Evolutionary conservation across 2,888 invertebrate species (phyloP).

Genomic region (Yponomeuta plumbellus): DNA sequence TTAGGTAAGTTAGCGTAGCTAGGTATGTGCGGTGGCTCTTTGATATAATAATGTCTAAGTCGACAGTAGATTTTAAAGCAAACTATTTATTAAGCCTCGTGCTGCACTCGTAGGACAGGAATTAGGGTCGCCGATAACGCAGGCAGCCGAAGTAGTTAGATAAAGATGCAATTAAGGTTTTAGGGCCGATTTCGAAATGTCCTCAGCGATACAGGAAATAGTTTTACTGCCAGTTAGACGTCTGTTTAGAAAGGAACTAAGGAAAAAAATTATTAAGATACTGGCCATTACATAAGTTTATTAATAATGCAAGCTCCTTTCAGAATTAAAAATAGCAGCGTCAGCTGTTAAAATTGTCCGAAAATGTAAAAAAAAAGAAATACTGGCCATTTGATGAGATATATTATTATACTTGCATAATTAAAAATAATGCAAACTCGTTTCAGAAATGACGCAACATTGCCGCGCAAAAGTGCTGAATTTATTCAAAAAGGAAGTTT

Average conservation of each 20-base stretch:
- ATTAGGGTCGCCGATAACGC: slow-evolving; percentile 57
- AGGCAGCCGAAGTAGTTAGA: slow-evolving; percentile 46
- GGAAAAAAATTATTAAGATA: neutral
- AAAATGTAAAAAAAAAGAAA: neutral
- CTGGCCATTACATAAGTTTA: neutral
- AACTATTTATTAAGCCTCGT: slow-evolving; percentile 26
- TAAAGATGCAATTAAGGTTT: slow-evolving; percentile 61
- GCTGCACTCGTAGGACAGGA: slow-evolving; percentile 24
- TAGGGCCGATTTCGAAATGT: slow-evolving; percentile 25
- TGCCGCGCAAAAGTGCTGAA: slow-evolving; percentile 15
- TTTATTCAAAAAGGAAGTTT: slow-evolving; percentile 23
- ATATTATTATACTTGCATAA: neutral
- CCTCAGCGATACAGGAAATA: slow-evolving; percentile 13
- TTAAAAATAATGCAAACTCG: slow-evolving; percentile 19
- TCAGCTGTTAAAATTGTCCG: slow-evolving; percentile 3
- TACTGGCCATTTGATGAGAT: neutral
- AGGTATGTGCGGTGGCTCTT: too few species aligned
- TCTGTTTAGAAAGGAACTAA: neutral
- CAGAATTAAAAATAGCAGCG: neutral
- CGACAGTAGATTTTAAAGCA: too few species aligned
- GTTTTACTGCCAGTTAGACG: neutral
- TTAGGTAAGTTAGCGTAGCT: too few species aligned
- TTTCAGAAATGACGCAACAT: slow-evolving; percentile 27
- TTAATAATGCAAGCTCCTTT: neutral
- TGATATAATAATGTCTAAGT: too few species aligned